Evolutionary conservation across 2,113 vertebrate genomes (phyloP), one percentile per base, ranked within the genome.

Genomic region (Thunnus maccoyii): DNA sequence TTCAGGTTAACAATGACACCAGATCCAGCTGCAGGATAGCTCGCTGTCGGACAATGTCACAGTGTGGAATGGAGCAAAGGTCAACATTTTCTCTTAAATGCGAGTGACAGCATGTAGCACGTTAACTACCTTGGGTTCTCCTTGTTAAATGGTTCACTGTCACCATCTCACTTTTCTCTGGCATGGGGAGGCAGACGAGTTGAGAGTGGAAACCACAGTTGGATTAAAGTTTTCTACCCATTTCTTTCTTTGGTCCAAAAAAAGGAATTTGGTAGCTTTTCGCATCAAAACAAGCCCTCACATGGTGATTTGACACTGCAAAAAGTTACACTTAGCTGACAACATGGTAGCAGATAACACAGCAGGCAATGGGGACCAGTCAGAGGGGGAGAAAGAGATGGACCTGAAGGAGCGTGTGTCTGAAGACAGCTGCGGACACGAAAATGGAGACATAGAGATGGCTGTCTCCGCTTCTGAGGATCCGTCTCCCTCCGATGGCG

Each of bases 1-100:
- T 90, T 72, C 92, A 93, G 92, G 90, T 91, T 46, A 75, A 86
- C 86, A 85, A 85, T 86, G 86, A 84, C 73, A 25, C n/a, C 44
- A 55, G n/a, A 73, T 77, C 58, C 76, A 10, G 75, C 72, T n/a
- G 82, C 66, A 63, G 87, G 12, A 72, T 80, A 80, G 75, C 82
- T 36, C 25, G 47, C 67, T 47, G 77, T 72, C 48, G 65, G 52
- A 81, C 80, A 64, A 71, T 88, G 78, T 82, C 81, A 63, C 13
- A 4, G 60, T 11, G 57, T 57, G 72, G 56, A 82, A 64, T 65
- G 81, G 74, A 82, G 77, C 91, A 89, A 92, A 93, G 93, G 86
- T 94, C 86, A 88, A 86, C 82, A 1, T 51, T 83, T 76, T 77
- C 73, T 73, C 68, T 46, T 47, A 41, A 78, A 71, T 63, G 72